Conservation (phyloP, 1,140 invertebrate genomes). For the Hycleus phaleratus region DNA sequence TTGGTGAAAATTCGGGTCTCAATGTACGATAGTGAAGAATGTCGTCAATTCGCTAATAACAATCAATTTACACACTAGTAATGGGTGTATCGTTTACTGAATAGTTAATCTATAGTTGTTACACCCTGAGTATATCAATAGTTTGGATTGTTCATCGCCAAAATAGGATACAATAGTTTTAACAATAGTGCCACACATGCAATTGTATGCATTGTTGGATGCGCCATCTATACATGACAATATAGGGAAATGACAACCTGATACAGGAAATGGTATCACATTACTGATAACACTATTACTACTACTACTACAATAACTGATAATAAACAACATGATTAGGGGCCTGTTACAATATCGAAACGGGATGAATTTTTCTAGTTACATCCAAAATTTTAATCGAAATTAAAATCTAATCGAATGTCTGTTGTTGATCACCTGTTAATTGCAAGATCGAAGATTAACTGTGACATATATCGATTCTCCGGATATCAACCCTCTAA, state of each 20-base stretch:
- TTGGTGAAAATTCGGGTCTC: no score
- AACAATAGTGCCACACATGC: slow-evolving; percentile 33
- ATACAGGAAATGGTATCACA: slow-evolving; percentile 27
- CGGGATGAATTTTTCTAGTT: no score
- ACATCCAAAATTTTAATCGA: no score
- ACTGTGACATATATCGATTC: background rate
- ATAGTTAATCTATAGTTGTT: slow-evolving; percentile 37
- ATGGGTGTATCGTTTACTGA: slow-evolving; percentile 36
- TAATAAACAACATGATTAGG: no score
- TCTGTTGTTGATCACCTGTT: no score
- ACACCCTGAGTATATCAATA: slow-evolving; percentile 35
- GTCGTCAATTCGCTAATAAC: slow-evolving; percentile 21
- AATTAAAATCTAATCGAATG: no score
- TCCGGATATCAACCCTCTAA: slow-evolving; percentile 21
- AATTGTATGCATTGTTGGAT: slow-evolving; percentile 35
- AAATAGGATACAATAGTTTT: slow-evolving; percentile 27
- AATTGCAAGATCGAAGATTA: no score
- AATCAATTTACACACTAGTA: slow-evolving; percentile 35
- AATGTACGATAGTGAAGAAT: no score
- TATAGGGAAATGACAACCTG: slow-evolving; percentile 32
- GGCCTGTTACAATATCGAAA: no score
- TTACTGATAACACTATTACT: no score
- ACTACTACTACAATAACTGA: no score
- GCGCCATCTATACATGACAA: slow-evolving; percentile 34
- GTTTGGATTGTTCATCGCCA: slow-evolving; percentile 24